Base-by-base conservation (phyloP, 53 echinoderm and acorn worm genomes). In the Echinometra lucunter region DNA sequence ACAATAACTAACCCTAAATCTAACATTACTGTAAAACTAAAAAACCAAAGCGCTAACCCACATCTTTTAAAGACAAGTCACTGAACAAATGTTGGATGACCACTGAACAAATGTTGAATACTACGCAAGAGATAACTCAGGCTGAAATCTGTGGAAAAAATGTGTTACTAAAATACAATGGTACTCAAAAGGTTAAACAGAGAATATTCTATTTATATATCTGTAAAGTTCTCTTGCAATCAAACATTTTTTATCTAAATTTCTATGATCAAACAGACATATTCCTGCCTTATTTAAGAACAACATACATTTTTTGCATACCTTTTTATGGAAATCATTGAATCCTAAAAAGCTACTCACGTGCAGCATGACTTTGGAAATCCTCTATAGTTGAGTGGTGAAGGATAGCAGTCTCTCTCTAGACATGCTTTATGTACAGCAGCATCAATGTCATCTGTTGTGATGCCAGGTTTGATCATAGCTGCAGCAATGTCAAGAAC, bases 281-380 rank as follows among this genome's bases (percentile, higher is more conserved):
- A 7, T 72, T 72, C 35, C 35, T 28, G 8, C 4, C 53, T 53
- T 21, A 88, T 88, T 38, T 17, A 88, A 8, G 56, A 78, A 23
- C 21, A 78, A 40, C 3, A 40, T 40, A 11, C n/a, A n/a, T n/a
- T 63, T 19, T 69, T 23, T 6, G 23, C 35, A 32, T 13, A 0
- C 12, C 35, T 13, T 32, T 16, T 35, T 40, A 53, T 53, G 13
- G 13, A 53, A 53, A 53, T 53, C 13, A 53, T 53, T 53, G 49
- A 53, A 53, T 53, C 53, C 53, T 53, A 53, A 53, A 53, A 9
- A 11, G 53, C 13, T 16, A 93, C 97, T 97, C 92, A 98, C 97
- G 99, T 99, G 96, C 99, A 99, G 92, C 99, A 99, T 11, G 99
- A 99, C 82, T 99, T 99, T 25, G 99, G 99, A 88, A 99, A 99